Evolutionary conservation across 2,113 vertebrate genomes (phyloP).

Genomic region (Arizona elegans): DNA sequence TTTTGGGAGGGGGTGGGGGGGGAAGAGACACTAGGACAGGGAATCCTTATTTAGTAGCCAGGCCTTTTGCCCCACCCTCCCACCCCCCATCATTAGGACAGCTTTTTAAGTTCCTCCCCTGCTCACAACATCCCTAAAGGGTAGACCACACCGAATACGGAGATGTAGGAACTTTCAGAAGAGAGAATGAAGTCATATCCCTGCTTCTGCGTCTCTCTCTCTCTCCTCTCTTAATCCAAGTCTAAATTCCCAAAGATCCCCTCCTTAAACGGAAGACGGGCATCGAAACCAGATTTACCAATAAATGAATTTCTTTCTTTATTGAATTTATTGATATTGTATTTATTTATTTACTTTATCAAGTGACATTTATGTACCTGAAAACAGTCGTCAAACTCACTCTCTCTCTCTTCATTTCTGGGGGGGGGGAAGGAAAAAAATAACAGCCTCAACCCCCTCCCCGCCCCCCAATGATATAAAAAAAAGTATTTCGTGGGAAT

Average conservation of each 20-base stretch:
- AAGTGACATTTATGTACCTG: neutral
- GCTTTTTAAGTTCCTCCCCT: neutral
- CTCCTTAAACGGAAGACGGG: neutral
- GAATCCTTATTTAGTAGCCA: neutral
- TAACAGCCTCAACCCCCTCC: neutral
- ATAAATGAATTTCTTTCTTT: too few species aligned
- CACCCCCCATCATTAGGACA: too few species aligned
- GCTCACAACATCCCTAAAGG: neutral
- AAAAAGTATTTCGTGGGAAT: neutral
- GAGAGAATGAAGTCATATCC: neutral
- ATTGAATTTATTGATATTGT: too few species aligned
- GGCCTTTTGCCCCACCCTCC: neutral
- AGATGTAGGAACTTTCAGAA: neutral
- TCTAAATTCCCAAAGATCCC: neutral
- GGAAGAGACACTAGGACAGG: neutral
- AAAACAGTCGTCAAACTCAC: neutral
- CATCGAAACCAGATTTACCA: neutral
- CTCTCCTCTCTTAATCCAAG: neutral
- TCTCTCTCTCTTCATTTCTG: neutral
- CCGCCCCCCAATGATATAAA: neutral
- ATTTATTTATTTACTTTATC: too few species aligned
- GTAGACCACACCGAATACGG: neutral
- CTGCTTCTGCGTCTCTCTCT: too few species aligned
- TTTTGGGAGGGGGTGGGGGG: neutral
- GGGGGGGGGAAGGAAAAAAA: neutral